Evolutionary conservation across 2,888 invertebrate species (phyloP), one percentile per base, ranked within the genome.

Genomic region (Athetis lepigone): DNA sequence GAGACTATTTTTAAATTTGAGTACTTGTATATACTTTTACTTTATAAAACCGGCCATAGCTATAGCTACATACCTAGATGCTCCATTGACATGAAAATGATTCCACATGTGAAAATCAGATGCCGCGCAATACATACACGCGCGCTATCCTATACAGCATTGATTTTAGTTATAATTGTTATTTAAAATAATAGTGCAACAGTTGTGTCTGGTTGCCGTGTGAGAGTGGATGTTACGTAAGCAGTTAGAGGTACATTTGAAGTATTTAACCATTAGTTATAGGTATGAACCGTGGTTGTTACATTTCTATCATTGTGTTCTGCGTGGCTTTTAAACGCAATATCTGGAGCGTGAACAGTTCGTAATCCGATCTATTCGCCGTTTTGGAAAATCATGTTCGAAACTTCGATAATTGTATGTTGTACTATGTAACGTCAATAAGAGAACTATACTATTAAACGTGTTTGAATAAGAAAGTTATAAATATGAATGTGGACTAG

Each of bases 261-360:
- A 62, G 72, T 70, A 75, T 76, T 74, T 68, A 76, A 71, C 77
- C 68, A 80, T 80, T 81, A 73, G 66, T 75, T 71, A 66, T 71
- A 76, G 74, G 67, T 78, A 75, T 77, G 69, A 80, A 76, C 56
- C 62, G 70, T 68, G 50, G 57, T 65, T 76, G 80, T 81, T 75
- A 79, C 78, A 78, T 74, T 85, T 77, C 70, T 72, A 79, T 80
- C 73, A 77, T 75, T 72, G 75, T 77, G 68, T 70, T 55, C 70
- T 42, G 62, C 70, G 70, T 66, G 76, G 79, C 71, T 79, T 81
- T 83, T 75, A 76, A 79, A 67, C 55, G 59, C 54, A 63, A 59
- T 79, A 81, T 86, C 72, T 84, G 66, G 85, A 87, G 85, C 86
- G 80, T 79, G 79, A 87, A 84, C 63, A 45, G 70, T 63, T 79